Evolutionary conservation across 2,797 vertebrate species (phyloP).

Genomic region (Urocyon cinereoargenteus): DNA sequence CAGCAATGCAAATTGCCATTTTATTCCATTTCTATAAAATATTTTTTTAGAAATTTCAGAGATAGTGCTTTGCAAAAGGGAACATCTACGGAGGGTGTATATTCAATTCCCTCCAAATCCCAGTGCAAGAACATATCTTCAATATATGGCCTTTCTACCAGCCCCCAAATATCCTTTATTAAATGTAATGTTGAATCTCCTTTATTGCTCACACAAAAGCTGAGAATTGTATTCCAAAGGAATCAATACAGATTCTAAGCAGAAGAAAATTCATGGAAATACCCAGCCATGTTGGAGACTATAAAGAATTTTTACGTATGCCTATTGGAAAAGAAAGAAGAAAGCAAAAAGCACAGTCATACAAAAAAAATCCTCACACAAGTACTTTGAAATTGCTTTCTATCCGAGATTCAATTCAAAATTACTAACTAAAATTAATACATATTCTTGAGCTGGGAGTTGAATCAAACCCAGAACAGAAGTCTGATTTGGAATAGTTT

Average conservation of each 20-base stretch:
- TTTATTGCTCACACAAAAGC: conserved; percentile 70
- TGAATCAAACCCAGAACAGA: conserved; percentile 44
- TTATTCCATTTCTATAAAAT: conserved; percentile 49
- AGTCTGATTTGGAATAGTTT: conserved; percentile 28
- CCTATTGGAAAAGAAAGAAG: conserved; percentile 34
- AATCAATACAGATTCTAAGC: conserved; percentile 72
- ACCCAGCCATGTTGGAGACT: conserved; percentile 53
- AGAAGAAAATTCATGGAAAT: conserved; percentile 68
- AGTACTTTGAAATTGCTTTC: conserved; percentile 70
- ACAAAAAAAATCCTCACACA: conserved; percentile 50
- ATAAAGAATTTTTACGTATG: conserved; percentile 57
- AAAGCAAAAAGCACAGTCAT: conserved; percentile 14
- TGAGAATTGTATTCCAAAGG: conserved; percentile 66
- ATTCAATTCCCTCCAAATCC: conserved; percentile 60
- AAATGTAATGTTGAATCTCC: conserved; percentile 68
- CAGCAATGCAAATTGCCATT: conserved; percentile 3
- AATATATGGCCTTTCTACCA: conserved; percentile 42
- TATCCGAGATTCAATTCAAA: conserved; percentile 62
- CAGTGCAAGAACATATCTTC: conserved; percentile 11
- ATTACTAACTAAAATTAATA: conserved; percentile 67
- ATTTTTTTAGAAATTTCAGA: conserved; percentile 58
- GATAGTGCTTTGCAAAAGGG: conserved; percentile 42
- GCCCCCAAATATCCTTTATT: conserved; percentile 48
- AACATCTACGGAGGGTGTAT: conserved; percentile 28
- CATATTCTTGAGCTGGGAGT: conserved; percentile 44